Percentiles rank a stretch among this genome's conserved stretches.
These are phyloP conservation scores for Nothoprocta perdicaria DNA, from an alignment of 2,113 vertebrate genomes.

Conservation along the genomic window DNA sequence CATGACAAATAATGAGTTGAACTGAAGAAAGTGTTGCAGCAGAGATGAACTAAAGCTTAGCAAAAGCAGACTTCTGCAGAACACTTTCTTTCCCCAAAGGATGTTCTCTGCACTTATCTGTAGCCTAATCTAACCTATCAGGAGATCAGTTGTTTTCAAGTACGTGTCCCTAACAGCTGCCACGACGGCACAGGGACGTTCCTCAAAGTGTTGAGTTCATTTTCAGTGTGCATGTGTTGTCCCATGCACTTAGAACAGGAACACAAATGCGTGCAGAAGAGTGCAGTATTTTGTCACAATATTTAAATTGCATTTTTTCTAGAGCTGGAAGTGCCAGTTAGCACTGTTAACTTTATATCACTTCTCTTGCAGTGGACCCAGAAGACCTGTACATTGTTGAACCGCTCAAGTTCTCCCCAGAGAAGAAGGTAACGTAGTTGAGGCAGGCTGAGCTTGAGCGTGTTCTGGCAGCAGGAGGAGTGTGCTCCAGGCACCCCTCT, in stretches of 20 bases:
- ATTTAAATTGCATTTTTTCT: not conserved
- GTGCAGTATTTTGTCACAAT: not conserved
- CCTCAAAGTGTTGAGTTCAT: not conserved
- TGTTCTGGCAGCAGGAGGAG: not conserved
- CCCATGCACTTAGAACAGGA: accelerated
- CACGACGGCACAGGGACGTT: accelerated
- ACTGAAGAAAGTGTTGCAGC: not conserved
- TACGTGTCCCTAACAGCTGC: not conserved
- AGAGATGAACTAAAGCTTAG: not conserved
- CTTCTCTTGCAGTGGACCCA: slow-evolving; percentile 87
- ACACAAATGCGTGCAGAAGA: not conserved
- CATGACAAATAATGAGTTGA: not conserved
- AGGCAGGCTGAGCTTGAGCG: not conserved
- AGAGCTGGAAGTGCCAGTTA: not conserved
- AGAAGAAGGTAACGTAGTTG: slow-evolving; percentile 92
- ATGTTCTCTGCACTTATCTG: not conserved
- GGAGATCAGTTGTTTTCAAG: not conserved
- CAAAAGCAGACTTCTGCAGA: not conserved
- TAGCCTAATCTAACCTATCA: not conserved
- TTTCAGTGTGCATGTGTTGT: not conserved
- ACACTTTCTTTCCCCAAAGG: not conserved
- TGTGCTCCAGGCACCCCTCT: not conserved
- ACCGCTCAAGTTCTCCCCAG: slow-evolving; percentile 97
- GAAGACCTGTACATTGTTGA: slow-evolving; percentile 99
- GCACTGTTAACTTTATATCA: not conserved